Conservation (phyloP, 2,113 vertebrate genomes). For the Caranx melampygus region DNA sequence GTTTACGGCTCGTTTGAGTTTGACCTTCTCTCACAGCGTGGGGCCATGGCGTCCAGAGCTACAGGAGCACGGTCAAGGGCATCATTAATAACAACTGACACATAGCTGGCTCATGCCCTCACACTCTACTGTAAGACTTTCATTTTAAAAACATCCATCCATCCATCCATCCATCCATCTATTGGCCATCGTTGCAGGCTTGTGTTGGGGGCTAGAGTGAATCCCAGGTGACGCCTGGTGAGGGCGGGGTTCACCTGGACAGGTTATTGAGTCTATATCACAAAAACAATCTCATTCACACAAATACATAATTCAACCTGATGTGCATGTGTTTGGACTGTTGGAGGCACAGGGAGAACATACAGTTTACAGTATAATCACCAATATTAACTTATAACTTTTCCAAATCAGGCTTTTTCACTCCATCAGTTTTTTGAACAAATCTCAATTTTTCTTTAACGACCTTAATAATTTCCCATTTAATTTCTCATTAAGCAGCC, state of each 20-base stretch:
- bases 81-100: slow-evolving; percentile 36
- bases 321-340: no score
- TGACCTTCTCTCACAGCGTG: slow-evolving; percentile 30
- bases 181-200: no score
- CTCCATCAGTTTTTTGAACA: background rate
- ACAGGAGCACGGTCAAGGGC: background rate
- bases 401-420: background rate
- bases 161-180: no score
- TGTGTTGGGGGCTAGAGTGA: no score
- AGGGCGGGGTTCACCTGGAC: no score
- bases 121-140: background rate
- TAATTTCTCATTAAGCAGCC: background rate
- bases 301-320: no score
- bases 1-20: slow-evolving; percentile 13
- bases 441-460: background rate
- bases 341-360: no score
- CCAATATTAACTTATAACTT: background rate
- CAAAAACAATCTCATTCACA: no score
- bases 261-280: no score
- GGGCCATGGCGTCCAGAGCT: slow-evolving; percentile 19
- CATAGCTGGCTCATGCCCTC: background rate
- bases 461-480: background rate
- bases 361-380: background rate
- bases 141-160: slow-evolving; percentile 6
- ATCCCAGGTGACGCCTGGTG: no score